Conservation (phyloP, 2,113 vertebrate genomes). For the human (Homo sapiens) region GRCh38 chr14:97770001-97770500, state of each 20-base stretch:
- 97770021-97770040: accelerated
- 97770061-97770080: accelerated
- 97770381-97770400: background rate
- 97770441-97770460: background rate
- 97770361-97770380: too few relatives aligned
- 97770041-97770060: accelerated
- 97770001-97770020: background rate
- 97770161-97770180: too few relatives aligned
- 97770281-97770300: accelerated
- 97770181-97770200: background rate
- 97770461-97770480: accelerated
- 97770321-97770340: accelerated
- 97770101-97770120: background rate
- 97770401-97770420: background rate
- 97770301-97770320: background rate
- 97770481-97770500: background rate
- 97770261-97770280: background rate
- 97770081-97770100: background rate
- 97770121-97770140: too few relatives aligned
- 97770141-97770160: background rate
- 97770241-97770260: too few relatives aligned
- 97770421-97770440: background rate
- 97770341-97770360: accelerated
- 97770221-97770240: background rate
- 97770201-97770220: background rate